phyloP scores from a whole-genome alignment of 2,797 vertebrate genomes.

The Odontamblyopus lacepedii region DNA sequence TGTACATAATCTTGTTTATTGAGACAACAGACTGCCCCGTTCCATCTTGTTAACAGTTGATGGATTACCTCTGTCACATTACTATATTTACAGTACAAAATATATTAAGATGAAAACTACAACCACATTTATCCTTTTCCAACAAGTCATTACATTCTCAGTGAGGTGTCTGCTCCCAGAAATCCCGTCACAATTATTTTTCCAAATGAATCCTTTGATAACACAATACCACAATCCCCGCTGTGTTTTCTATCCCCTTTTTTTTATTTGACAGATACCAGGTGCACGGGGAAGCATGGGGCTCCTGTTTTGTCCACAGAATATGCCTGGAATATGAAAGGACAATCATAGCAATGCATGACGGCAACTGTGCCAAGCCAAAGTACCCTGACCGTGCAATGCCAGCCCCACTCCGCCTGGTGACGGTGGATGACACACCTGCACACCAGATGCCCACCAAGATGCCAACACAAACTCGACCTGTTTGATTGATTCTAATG shows the following conservation, averaged over 20 bases:
- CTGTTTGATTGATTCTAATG: neutral
- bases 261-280: conserved; percentile 5
- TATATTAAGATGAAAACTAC: neutral
- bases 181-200: neutral
- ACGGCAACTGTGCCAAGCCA: conserved; percentile 33
- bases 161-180: neutral
- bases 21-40: too few species aligned
- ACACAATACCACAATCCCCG: neutral
- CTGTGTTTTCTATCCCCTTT: neutral
- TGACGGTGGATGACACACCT: conserved; percentile 40
- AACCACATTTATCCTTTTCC: neutral
- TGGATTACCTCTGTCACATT: too few species aligned
- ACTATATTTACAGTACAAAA: neutral
- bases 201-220: conserved; percentile 3
- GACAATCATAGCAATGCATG: conserved; percentile 18
- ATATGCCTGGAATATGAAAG: conserved; percentile 17
- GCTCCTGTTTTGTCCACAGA: conserved; percentile 12
- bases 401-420: conserved; percentile 20
- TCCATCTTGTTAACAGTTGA: too few species aligned
- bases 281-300: conserved; percentile 21
- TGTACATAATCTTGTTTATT: too few species aligned
- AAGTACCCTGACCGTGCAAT: conserved; percentile 19
- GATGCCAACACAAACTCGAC: conserved; percentile 7
- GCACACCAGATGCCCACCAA: conserved; percentile 32
- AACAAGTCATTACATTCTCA: neutral